phyloP scores from a whole-genome alignment of 2,888 invertebrate genomes.

The Pseudococcus viburni region DNA sequence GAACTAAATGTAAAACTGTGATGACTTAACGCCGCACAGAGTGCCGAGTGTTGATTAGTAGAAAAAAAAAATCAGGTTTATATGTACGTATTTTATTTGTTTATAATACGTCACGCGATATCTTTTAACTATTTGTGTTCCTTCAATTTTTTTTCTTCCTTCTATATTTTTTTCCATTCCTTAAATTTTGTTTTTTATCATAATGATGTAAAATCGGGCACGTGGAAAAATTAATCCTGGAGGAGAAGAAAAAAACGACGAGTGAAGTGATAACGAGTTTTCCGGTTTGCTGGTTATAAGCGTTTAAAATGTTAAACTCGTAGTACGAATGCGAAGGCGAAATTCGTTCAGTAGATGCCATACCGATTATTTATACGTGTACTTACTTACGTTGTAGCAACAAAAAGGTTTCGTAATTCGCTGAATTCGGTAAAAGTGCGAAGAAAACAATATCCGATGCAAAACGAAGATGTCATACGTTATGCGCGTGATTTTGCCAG shows the following conservation, averaged over 20 bases:
- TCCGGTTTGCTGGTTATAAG: not conserved
- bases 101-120: constrained; percentile 18
- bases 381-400: not conserved
- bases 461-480: not conserved
- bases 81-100: constrained; percentile 14
- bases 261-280: constrained; percentile 2
- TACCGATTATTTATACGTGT: not conserved
- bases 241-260: not conserved
- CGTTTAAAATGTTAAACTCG: not conserved
- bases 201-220: not conserved
- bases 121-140: constrained; percentile 29
- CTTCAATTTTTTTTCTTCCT: constrained; percentile 19
- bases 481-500: constrained; percentile 6
- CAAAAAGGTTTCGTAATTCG: not conserved
- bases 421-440: not conserved
- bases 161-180: constrained; percentile 12
- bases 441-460: not conserved
- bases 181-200: constrained; percentile 1
- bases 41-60: constrained; percentile 28
- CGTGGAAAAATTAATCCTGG: constrained; percentile 8
- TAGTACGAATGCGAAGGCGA: not conserved
- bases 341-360: not conserved
- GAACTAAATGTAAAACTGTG: constrained; percentile 43
- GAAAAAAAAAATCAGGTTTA: constrained; percentile 19
- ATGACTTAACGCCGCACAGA: constrained; percentile 24